A percentile compares a stretch with the other conserved stretches of the same genome.
Conservation (phyloP, 2,113 vertebrate genomes). For the Ciconia maguari region DNA sequence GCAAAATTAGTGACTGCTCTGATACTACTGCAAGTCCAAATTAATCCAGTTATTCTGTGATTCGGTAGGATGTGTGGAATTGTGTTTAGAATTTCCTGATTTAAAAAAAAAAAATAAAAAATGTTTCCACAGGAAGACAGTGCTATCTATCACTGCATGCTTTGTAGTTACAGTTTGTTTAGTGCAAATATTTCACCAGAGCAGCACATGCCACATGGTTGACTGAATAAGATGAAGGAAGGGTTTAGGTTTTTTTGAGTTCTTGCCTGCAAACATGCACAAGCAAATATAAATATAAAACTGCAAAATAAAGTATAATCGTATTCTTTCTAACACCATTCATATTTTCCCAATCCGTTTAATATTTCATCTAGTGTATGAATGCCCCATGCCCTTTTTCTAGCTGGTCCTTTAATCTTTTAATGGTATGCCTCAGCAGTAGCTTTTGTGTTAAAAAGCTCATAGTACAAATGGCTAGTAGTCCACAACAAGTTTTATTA, state of each 20-base stretch:
- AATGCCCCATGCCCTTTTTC: neutral
- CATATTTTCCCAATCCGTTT: neutral
- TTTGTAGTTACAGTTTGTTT: neutral
- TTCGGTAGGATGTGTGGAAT: neutral
- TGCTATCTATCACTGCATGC: neutral
- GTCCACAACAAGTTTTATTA: neutral
- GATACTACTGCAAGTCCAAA: neutral
- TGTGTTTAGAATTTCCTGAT: neutral
- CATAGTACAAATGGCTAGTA: neutral
- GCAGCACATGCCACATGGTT: neutral
- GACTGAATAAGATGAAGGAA: neutral
- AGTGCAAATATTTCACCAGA: slow-evolving; percentile 7
- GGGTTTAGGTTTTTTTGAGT: neutral
- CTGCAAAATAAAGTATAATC: neutral
- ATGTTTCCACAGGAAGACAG: neutral
- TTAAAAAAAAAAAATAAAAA: neutral
- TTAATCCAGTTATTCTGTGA: neutral
- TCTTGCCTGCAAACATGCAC: neutral
- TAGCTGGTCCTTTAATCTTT: neutral
- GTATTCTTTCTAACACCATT: neutral
- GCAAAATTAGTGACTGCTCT: neutral
- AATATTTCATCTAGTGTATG: neutral
- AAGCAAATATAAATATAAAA: neutral
- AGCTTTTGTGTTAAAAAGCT: neutral
- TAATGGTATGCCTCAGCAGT: neutral